Conservation (phyloP, 2,113 vertebrate genomes). For the Odontophorus gujanensis region DNA sequence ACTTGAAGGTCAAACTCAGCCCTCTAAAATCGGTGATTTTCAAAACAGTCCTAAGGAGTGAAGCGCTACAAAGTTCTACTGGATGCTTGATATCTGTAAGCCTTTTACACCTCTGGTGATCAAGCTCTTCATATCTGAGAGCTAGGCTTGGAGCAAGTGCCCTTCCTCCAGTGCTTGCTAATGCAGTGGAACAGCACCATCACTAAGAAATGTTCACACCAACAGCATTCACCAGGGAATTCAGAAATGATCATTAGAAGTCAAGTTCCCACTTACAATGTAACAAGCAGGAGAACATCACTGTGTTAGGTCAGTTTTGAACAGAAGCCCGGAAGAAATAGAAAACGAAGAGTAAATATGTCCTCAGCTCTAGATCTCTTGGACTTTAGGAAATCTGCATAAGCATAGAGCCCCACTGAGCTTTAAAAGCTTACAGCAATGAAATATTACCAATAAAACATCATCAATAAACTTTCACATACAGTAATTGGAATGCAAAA, state of each 20-base stretch:
- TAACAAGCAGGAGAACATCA: neutral
- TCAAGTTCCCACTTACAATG: neutral
- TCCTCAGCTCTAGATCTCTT: neutral
- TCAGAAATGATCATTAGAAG: neutral
- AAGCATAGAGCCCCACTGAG: neutral
- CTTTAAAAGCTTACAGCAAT: neutral
- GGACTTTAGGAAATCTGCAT: neutral
- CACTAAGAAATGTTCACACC: neutral
- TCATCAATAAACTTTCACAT: neutral
- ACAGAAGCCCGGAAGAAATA: neutral
- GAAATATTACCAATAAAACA: constrained; percentile 58
- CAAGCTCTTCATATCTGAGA: neutral
- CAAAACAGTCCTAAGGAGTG: neutral
- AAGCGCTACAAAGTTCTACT: neutral
- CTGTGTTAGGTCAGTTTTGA: neutral
- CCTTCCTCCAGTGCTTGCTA: neutral
- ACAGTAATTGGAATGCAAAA: constrained; percentile 36
- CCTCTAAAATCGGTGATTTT: neutral
- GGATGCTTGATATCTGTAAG: neutral
- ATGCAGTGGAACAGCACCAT: neutral
- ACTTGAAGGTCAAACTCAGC: neutral
- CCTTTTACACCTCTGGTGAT: neutral
- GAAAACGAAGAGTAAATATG: neutral
- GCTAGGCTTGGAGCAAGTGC: neutral
- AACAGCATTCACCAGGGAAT: neutral